phyloP scores from a whole-genome alignment of 2,797 vertebrate genomes.

The Sebastes taczanowskii region DNA sequence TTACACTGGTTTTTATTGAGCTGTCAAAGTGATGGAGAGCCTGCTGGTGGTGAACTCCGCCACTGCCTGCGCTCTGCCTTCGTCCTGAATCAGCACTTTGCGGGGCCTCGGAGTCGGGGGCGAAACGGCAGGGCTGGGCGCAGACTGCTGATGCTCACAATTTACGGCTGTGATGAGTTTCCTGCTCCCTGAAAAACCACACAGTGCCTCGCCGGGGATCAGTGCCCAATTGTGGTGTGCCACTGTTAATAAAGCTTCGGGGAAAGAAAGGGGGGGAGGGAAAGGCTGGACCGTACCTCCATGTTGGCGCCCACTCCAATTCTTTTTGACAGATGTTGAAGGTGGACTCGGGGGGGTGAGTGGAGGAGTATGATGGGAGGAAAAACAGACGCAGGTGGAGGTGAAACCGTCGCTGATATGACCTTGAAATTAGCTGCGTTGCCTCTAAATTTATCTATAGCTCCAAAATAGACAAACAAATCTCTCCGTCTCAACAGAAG shows the following conservation, averaged over 20 bases:
- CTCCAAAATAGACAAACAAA: background rate
- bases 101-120: slow-evolving; percentile 57
- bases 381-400: slow-evolving; percentile 1
- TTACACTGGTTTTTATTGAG: slow-evolving; percentile 90
- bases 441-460: background rate
- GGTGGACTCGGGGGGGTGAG: background rate
- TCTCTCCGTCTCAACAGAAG: background rate
- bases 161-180: slow-evolving; percentile 78
- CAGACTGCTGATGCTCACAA: slow-evolving; percentile 78
- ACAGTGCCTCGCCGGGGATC: slow-evolving; percentile 57
- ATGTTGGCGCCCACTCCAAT: slow-evolving; percentile 8
- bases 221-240: slow-evolving; percentile 63
- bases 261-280: slow-evolving; percentile 15
- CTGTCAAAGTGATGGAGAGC: slow-evolving; percentile 89
- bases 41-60: slow-evolving; percentile 70
- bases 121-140: slow-evolving; percentile 57
- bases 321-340: slow-evolving; percentile 24
- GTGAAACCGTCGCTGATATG: background rate
- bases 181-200: slow-evolving; percentile 72
- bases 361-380: background rate
- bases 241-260: slow-evolving; percentile 69
- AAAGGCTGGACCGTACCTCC: slow-evolving; percentile 13
- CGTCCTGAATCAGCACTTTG: slow-evolving; percentile 84
- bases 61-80: slow-evolving; percentile 63
- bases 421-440: background rate